Percentiles rank a stretch among this genome's conserved stretches.
Evolutionary conservation across 2,113 vertebrate species (phyloP).

Genomic region (Falcunculus frontatus): DNA sequence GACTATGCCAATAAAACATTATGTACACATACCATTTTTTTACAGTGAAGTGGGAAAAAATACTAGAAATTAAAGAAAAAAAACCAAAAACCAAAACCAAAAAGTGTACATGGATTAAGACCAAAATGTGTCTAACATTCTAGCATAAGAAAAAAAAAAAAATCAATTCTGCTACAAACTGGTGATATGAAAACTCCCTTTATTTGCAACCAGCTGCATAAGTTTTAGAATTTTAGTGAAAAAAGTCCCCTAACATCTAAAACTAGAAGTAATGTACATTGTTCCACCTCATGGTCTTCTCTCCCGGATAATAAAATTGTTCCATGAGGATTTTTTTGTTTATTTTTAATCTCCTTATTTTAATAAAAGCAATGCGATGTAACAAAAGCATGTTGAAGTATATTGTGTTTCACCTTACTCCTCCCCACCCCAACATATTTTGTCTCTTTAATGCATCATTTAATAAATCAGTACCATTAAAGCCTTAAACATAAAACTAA

Average conservation of each 20-base stretch:
- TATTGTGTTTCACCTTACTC: conserved; percentile 88
- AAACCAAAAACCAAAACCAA: neutral
- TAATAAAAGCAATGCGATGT: conserved; percentile 89
- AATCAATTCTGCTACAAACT: conserved; percentile 88
- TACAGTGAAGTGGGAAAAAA: conserved; percentile 94
- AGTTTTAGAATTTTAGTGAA: conserved; percentile 84
- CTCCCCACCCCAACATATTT: conserved; percentile 80
- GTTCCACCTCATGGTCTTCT: conserved; percentile 79
- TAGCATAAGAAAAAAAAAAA: conserved; percentile 75
- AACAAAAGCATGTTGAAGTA: conserved; percentile 90
- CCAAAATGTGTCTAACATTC: conserved; percentile 89
- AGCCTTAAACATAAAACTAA: conserved; percentile 99
- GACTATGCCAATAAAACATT: conserved; percentile 96
- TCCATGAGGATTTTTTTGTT: conserved; percentile 75
- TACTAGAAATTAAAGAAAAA: conserved; percentile 78
- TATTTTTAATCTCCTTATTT: conserved; percentile 75
- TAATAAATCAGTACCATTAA: conserved; percentile 99
- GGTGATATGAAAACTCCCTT: conserved; percentile 95
- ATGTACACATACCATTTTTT: conserved; percentile 98
- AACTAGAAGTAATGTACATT: conserved; percentile 88
- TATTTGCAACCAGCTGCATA: conserved; percentile 95
- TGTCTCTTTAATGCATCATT: conserved; percentile 84
- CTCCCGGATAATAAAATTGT: conserved; percentile 79
- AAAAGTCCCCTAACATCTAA: conserved; percentile 85
- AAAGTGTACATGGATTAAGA: conserved; percentile 93